Conservation (phyloP, 2,888 invertebrate species). For the Pandemis cinnamomeana region DNA sequence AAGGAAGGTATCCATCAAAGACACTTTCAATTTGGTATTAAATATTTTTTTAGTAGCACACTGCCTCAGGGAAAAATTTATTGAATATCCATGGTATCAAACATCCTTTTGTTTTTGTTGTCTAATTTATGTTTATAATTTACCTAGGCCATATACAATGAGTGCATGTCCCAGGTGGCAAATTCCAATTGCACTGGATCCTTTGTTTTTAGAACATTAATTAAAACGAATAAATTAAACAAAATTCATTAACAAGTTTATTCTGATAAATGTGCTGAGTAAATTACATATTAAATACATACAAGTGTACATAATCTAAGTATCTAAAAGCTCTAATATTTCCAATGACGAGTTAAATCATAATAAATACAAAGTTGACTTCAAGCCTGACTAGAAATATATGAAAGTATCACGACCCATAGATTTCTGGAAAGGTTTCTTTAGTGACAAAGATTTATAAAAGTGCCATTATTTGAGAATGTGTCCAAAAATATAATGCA, state of each 20-base stretch:
- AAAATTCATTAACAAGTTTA: slow-evolving; percentile 80
- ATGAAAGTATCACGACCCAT: not conserved
- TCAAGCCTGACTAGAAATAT: not conserved
- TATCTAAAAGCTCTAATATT: slow-evolving; percentile 32
- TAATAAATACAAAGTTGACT: slow-evolving; percentile 9
- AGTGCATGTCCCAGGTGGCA: no score
- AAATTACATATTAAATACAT: slow-evolving; percentile 68
- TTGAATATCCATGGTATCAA: no score
- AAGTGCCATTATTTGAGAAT: not conserved
- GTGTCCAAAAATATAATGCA: not conserved
- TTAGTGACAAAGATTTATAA: not conserved
- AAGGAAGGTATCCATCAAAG: no score
- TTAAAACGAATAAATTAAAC: slow-evolving; percentile 66
- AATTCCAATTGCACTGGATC: no score
- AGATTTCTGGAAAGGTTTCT: not conserved
- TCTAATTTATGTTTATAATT: no score
- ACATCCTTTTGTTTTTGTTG: no score
- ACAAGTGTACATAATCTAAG: slow-evolving; percentile 44
- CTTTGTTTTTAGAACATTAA: slow-evolving; percentile 10
- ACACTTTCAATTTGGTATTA: no score
- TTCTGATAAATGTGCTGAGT: slow-evolving; percentile 76
- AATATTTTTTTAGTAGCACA: no score
- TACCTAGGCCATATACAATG: no score
- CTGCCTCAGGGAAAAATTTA: no score
- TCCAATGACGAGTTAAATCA: slow-evolving; percentile 14